Base-by-base conservation (phyloP, 2,113 vertebrate genomes). In the Romanogobio albipinnatus region DNA sequence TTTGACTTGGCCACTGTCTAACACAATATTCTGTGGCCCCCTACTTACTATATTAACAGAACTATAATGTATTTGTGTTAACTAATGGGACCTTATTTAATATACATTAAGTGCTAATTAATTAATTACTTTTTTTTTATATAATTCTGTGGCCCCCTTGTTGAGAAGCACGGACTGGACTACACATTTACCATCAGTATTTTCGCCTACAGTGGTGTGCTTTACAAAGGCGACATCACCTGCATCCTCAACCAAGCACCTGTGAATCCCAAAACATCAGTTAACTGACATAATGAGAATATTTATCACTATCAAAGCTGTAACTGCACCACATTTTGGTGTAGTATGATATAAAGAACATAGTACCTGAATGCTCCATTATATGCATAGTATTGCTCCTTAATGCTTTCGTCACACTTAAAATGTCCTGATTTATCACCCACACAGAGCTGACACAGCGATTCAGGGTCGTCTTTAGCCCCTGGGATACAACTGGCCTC, bases 311-410 rank as follows among this genome's bases (percentile, higher is more conserved):
- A 64, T 43, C 19, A 84, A 19, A 47, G 58, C 8, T 62, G 14
- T 9, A 76, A 33, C 8, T 56, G 22, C 43, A 24, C 43, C 39
- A 74, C n/a, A 2, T 24, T 74, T 74, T n/a, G 0, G 5, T 26
- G 13, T 7, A 1, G 43, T 47, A 47, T 24, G 11, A 24, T 14
- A 24, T n/a, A 6, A 84, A 66, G 13, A 36, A 58, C 1, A 66
- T 36, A 64, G 91, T 93, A 99, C 98, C 98, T 96, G 94, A 99
- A 98, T 84, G 97, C 97, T 7, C 97, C 98, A 3, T 92, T 94
- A 82, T 99, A 97, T 90, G 91, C 91, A 26, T 92, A 98, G 89
- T 98, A 99, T 59, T 9, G 87, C 91, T 98, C 97, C 3, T 95
- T 93, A 22, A 43, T 26, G 76, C 89, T 93, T 87, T 78, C 92